Evolutionary conservation across 2,888 invertebrate species (phyloP), one percentile per base, ranked within the genome.

Genomic region (Andrena camellia): DNA sequence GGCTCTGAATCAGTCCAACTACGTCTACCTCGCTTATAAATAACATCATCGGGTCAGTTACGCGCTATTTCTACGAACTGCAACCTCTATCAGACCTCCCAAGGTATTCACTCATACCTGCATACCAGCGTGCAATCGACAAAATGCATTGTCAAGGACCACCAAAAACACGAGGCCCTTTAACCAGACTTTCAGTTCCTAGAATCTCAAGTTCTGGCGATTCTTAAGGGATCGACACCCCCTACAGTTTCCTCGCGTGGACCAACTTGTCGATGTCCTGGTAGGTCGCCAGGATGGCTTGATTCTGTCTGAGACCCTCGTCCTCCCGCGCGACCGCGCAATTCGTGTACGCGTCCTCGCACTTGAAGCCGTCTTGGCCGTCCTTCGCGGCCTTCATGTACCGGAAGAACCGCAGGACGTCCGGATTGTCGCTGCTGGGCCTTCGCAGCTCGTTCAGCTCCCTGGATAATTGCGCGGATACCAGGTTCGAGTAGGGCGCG

Each of bases 331-430:
- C 95, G 0, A 95, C 92, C 0, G 96, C 95, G 93, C 98, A 98
- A 2, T 95, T 95, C 88, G 95, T 95, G 92, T 97, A 97, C 0
- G 95, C 95, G n/a, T 95, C 94, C 89, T 96, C 95, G 91, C 98
- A 98, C 91, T 96, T 96, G 13, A 95, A 94, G 23, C 97, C 97
- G 91, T 98, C 98, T 91, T 98, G 98, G 0, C 98, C 98, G 84
- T 97, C 96, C 93, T 98, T 96, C 13, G 98, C 98, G 0, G 98
- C 97, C 86, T 97, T 96, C 98, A 98, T 98, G 94, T 98, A 98
- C 77, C 97, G 96, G 95, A 98, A 98, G 95, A 98, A 98, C 72
- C 98, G 95, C 57, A 98, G 94, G 80, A 98, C 98, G 90, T 98
- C 98, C 0, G 97, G 97, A 93, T 98, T 98, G 93, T 98, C 98